phyloP scores from a whole-genome alignment of 92 coral and sea anemone species.

The Zoanthus solanderi region DNA sequence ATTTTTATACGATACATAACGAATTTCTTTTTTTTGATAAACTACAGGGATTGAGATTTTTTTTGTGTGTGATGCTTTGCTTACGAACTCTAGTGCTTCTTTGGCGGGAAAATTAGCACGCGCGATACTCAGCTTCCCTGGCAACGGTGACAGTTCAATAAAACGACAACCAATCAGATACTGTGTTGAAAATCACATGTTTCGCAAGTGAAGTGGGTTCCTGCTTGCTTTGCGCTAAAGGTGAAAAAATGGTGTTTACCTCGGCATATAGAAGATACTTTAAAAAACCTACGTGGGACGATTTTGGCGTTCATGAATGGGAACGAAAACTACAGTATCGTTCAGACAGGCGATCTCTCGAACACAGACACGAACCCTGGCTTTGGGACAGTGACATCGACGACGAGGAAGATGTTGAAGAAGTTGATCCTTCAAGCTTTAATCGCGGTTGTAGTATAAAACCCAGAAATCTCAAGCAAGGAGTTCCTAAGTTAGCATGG shows the following conservation, averaged over 20 bases:
- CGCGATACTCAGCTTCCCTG: slow-evolving; percentile 65
- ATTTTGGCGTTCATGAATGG: slow-evolving; percentile 82
- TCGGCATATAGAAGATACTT: slow-evolving; percentile 81
- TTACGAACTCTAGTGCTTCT: not conserved
- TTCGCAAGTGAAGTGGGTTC: slow-evolving; percentile 23
- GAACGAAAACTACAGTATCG: slow-evolving; percentile 82
- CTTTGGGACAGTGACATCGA: slow-evolving; percentile 90
- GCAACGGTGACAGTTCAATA: slow-evolving; percentile 57
- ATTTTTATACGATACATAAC: too few species aligned
- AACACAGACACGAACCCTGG: slow-evolving; percentile 95
- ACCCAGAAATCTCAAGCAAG: slow-evolving; percentile 15
- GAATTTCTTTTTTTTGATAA: not conserved
- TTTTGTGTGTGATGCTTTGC: not conserved
- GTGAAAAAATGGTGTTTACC: slow-evolving; percentile 81
- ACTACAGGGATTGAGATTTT: not conserved
- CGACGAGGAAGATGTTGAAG: slow-evolving; percentile 68
- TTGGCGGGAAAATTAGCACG: slow-evolving; percentile 88
- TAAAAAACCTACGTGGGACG: slow-evolving; percentile 89
- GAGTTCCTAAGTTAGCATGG: slow-evolving; percentile 43
- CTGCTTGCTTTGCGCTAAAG: slow-evolving; percentile 4
- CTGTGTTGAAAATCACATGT: slow-evolving; percentile 24
- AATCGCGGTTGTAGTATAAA: slow-evolving; percentile 47
- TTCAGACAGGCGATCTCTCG: slow-evolving; percentile 90
- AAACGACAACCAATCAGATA: slow-evolving; percentile 16
- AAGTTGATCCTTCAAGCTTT: slow-evolving; percentile 58